Evolutionary conservation across 2,888 invertebrate species (phyloP).

Genomic region (Meliscaeva auricollis): DNA sequence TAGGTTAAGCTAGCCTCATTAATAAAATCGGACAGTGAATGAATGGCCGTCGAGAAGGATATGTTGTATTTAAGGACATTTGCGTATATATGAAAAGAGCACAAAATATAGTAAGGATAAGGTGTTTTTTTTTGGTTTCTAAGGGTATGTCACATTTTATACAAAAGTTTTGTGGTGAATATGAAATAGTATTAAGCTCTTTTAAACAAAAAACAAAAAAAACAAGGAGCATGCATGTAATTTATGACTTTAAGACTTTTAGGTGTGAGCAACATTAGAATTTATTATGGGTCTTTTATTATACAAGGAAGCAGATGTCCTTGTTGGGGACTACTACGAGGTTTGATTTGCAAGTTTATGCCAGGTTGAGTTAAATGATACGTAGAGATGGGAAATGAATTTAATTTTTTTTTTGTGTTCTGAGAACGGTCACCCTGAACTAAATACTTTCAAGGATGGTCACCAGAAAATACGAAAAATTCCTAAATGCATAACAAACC

Average conservation of each 20-base stretch:
- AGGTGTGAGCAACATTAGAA: conserved; percentile 50
- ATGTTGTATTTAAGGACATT: conserved; percentile 36
- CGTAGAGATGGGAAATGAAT: too few relatives aligned
- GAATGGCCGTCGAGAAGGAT: conserved; percentile 7
- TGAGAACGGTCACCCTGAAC: too few relatives aligned
- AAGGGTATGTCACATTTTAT: conserved; percentile 46
- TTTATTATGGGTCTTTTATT: conserved; percentile 61
- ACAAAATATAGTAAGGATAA: too few relatives aligned
- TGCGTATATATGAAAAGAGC: too few relatives aligned
- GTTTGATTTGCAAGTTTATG: not conserved
- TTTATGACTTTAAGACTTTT: conserved; percentile 70
- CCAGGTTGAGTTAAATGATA: too few relatives aligned
- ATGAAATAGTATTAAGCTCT: conserved; percentile 52
- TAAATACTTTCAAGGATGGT: too few relatives aligned
- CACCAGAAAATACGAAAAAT: too few relatives aligned
- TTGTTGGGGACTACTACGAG: conserved; percentile 15
- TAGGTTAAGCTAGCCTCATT: conserved; percentile 73
- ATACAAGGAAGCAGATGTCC: conserved; percentile 24
- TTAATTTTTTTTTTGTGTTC: too few relatives aligned
- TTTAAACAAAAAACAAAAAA: conserved; percentile 33
- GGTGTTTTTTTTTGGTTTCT: conserved; percentile 1
- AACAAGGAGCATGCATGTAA: conserved; percentile 58
- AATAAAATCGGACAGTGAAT: conserved; percentile 67
- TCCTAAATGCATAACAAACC: too few relatives aligned
- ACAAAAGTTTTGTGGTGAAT: conserved; percentile 27